Evolutionary conservation across 2,113 vertebrate species (phyloP), one percentile per base, ranked within the genome.

Genomic region (Rhinolophus sinicus): DNA sequence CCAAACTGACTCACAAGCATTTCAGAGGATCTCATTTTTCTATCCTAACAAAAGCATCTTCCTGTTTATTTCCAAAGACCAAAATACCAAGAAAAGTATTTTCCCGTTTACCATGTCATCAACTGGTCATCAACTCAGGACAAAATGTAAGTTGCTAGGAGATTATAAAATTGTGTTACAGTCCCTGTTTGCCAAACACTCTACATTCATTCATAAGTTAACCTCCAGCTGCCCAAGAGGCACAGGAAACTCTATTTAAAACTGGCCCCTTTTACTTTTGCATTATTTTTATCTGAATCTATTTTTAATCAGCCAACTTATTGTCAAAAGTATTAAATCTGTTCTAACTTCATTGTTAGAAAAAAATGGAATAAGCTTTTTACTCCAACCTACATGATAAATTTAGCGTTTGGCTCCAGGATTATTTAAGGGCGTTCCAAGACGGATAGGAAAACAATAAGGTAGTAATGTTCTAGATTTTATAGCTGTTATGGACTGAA

Each of bases 41-140:
- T 72, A 52, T 67, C 22, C 26, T 86, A 88, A 73, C n/a, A 60
- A 62, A 86, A 82, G 30, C 38, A 77, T 44, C 50, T 92, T 81
- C n/a, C 18, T 70, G 19, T 76, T 95, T 77, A 86, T 35, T 95
- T 95, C 44, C 33, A 90, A 92, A 92, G 77, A 62, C 84, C 19
- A 62, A 50, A 62, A 54, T 35, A 65, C 75, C 38, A 84, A 88
- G 26, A 64, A 21, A 93, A 82, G 26, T 35, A 70, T 60, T 95
- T 93, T 85, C 40, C 82, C 84, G 58, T 62, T 70, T 65, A 44
- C 12, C 26, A 1, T 19, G 18, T 16, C 54, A 90, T 84, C 56
- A 70, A 50, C 54, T 19, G 35, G 22, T 75, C 35, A n/a, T 67
- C 69, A 81, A 28, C 21, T 96, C 67, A 38, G 64, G 69, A 72